Conservation (phyloP, 2,113 vertebrate genomes). For the Callipepla squamata region DNA sequence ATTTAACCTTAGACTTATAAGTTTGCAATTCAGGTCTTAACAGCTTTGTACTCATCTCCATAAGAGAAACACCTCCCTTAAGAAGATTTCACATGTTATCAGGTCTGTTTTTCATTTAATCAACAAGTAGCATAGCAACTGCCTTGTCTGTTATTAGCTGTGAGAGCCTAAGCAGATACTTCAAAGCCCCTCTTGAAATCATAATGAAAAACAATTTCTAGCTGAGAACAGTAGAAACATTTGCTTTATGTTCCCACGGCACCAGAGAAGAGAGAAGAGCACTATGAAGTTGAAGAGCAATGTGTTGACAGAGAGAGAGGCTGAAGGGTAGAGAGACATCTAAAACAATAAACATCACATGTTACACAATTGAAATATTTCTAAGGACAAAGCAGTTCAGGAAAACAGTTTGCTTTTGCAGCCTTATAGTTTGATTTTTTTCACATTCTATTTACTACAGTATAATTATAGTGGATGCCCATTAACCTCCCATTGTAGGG, state of each 20-base stretch:
- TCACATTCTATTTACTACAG: neutral
- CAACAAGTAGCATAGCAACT: slow-evolving; percentile 67
- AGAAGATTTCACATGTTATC: slow-evolving; percentile 62
- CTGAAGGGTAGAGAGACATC: slow-evolving; percentile 50
- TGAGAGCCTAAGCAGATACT: slow-evolving; percentile 64
- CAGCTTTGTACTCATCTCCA: slow-evolving; percentile 5
- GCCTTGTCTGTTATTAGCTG: slow-evolving; percentile 48
- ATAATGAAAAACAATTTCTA: slow-evolving; percentile 70
- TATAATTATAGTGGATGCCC: neutral
- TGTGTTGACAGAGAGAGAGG: slow-evolving; percentile 48
- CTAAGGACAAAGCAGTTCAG: slow-evolving; percentile 14
- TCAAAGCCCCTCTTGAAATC: slow-evolving; percentile 70
- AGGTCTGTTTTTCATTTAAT: slow-evolving; percentile 70
- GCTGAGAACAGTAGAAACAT: slow-evolving; percentile 47
- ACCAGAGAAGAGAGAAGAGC: slow-evolving; percentile 45
- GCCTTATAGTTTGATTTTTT: neutral
- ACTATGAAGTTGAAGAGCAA: slow-evolving; percentile 42
- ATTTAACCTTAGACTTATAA: slow-evolving; percentile 39
- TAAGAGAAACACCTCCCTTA: slow-evolving; percentile 41
- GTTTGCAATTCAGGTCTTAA: slow-evolving; percentile 26
- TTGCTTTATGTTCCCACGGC: slow-evolving; percentile 61
- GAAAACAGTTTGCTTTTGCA: slow-evolving; percentile 23
- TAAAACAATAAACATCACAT: slow-evolving; percentile 57
- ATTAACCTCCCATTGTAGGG: neutral
- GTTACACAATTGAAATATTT: slow-evolving; percentile 46